Conservation (phyloP, 2,888 invertebrate genomes). For the Phengaris alcon region DNA sequence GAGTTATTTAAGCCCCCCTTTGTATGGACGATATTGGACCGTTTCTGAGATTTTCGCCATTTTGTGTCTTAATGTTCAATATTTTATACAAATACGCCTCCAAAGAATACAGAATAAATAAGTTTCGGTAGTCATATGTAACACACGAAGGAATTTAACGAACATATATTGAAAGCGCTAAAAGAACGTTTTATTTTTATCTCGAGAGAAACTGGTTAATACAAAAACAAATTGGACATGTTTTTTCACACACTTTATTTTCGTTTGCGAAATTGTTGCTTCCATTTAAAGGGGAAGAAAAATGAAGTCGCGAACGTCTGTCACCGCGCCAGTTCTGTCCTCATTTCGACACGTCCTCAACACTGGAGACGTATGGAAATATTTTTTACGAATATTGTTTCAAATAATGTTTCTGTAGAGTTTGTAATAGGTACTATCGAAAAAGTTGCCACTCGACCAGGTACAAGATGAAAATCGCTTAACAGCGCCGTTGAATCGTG, state of each 20-base stretch:
- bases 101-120: background rate
- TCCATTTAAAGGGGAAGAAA: conserved; percentile 57
- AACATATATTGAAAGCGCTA: background rate
- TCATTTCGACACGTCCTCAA: conserved; percentile 46
- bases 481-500: too few relatives aligned
- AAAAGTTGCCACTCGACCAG: background rate
- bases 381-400: conserved; percentile 48
- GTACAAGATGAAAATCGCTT: too few relatives aligned
- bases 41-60: too few relatives aligned
- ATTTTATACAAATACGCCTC: too few relatives aligned
- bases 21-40: too few relatives aligned
- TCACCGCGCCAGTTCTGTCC: conserved; percentile 37
- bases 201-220: conserved; percentile 13
- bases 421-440: too few relatives aligned
- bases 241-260: conserved; percentile 36
- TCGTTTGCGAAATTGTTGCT: conserved; percentile 64
- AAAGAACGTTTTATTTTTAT: conserved; percentile 19
- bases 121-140: background rate
- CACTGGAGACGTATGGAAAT: conserved; percentile 37
- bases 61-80: too few relatives aligned
- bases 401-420: too few relatives aligned
- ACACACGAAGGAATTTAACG: background rate
- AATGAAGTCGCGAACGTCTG: conserved; percentile 35
- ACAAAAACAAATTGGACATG: conserved; percentile 13
- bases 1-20: too few relatives aligned